Conservation (phyloP, 2,113 vertebrate species). For the Melanostigma gelatinosum region DNA sequence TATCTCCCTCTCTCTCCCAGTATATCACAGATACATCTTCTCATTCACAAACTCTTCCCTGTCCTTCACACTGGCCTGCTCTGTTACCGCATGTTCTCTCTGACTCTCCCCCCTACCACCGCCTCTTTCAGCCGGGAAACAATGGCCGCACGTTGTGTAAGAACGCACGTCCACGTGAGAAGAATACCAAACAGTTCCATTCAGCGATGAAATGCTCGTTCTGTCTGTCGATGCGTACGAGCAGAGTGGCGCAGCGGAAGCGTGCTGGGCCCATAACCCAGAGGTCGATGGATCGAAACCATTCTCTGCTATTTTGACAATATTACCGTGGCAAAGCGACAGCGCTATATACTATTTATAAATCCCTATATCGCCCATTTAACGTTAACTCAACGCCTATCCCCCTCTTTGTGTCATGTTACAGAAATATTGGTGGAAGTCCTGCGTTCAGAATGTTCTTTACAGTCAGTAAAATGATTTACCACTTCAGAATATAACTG, state of each 20-base stretch:
- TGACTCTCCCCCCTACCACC: neutral
- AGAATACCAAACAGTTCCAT: conserved; percentile 62
- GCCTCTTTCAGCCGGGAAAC: conserved; percentile 20
- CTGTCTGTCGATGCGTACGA: accelerated
- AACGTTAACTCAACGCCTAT: neutral
- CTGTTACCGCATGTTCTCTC: neutral
- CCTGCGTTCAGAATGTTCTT: neutral
- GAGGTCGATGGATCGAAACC: conserved; percentile 89
- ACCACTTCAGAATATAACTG: neutral
- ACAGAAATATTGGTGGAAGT: neutral
- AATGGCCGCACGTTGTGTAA: conserved; percentile 51
- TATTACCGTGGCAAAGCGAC: neutral
- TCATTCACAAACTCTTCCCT: neutral
- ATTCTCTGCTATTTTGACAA: conserved; percentile 80
- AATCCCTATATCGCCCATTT: neutral
- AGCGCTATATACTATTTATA: too few species aligned
- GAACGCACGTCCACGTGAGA: conserved; percentile 47
- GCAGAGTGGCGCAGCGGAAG: conserved; percentile 88
- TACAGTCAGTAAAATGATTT: neutral
- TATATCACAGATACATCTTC: neutral
- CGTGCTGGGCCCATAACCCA: conserved; percentile 89
- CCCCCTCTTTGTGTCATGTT: neutral
- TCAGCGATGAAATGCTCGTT: too few species aligned
- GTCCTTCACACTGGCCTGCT: neutral
- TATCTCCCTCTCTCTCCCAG: neutral